phyloP scores from a whole-genome alignment of 1,140 invertebrate species.

The Brachionus asplanchnoidis region DNA sequence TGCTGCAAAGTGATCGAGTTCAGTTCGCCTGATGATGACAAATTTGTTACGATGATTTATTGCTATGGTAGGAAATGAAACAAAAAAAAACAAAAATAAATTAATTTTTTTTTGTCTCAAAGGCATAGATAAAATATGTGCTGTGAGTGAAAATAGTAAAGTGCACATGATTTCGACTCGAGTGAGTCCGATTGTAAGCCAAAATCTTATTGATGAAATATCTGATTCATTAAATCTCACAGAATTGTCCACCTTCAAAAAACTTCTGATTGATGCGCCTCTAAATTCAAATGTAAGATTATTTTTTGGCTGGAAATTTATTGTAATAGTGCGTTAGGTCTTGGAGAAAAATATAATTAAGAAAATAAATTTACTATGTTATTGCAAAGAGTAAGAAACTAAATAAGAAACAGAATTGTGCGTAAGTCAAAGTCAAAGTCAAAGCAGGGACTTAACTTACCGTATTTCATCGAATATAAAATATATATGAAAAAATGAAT shows the following conservation, averaged over 20 bases:
- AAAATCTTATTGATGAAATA: background rate
- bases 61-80: background rate
- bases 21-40: background rate
- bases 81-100: no score
- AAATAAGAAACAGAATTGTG: no score
- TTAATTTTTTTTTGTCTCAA: background rate
- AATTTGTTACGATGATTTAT: conserved; percentile 21
- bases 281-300: background rate
- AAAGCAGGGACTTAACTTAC: no score
- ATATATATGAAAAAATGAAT: no score
- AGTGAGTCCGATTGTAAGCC: conserved; percentile 5
- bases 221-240: background rate
- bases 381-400: no score
- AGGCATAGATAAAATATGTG: conserved; percentile 23
- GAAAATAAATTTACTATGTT: no score
- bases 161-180: conserved; percentile 4
- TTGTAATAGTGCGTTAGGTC: no score
- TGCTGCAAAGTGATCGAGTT: conserved; percentile 14
- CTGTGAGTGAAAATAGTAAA: background rate
- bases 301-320: no score
- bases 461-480: no score
- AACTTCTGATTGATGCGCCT: background rate
- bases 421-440: no score
- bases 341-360: no score
- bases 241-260: background rate